Evolutionary conservation across 1,140 invertebrate genomes (phyloP).

Genomic region (Melanaphis sacchari): DNA sequence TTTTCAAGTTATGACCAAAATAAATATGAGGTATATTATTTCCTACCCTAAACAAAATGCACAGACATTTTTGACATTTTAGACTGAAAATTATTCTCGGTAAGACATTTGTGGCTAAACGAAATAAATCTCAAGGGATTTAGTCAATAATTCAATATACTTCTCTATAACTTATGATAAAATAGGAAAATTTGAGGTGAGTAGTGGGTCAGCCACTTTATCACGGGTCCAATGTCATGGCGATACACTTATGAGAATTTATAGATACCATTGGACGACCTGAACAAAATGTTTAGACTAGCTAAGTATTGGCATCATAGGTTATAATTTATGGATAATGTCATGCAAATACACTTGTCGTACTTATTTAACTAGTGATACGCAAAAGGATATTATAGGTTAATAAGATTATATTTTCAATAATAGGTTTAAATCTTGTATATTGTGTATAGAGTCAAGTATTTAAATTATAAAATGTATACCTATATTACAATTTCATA

Average conservation of each 20-base stretch:
- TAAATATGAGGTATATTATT: neutral
- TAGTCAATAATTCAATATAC: slow-evolving; percentile 39
- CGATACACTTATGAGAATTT: slow-evolving; percentile 38
- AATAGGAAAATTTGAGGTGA: neutral
- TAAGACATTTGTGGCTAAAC: slow-evolving; percentile 21
- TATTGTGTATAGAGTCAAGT: neutral
- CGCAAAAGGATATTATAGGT: neutral
- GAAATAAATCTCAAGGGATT: slow-evolving; percentile 33
- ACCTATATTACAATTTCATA: neutral
- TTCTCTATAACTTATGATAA: slow-evolving; percentile 11
- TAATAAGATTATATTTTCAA: neutral
- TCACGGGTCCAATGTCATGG: slow-evolving; percentile 20
- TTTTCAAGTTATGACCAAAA: neutral
- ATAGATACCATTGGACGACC: neutral
- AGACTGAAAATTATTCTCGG: neutral
- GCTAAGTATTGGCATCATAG: neutral
- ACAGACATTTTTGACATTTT: slow-evolving; percentile 23
- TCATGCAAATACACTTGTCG: slow-evolving; percentile 17
- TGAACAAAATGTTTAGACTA: slow-evolving; percentile 1
- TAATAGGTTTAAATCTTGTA: neutral
- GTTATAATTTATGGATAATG: slow-evolving; percentile 21
- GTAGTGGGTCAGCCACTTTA: slow-evolving; percentile 1
- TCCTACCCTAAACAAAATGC: neutral
- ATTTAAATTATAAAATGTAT: neutral
- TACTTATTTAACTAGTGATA: neutral